These are phyloP conservation scores for Ginglymostoma cirratum DNA, from an alignment of 2,113 vertebrate genomes.

Conservation along the genomic window DNA sequence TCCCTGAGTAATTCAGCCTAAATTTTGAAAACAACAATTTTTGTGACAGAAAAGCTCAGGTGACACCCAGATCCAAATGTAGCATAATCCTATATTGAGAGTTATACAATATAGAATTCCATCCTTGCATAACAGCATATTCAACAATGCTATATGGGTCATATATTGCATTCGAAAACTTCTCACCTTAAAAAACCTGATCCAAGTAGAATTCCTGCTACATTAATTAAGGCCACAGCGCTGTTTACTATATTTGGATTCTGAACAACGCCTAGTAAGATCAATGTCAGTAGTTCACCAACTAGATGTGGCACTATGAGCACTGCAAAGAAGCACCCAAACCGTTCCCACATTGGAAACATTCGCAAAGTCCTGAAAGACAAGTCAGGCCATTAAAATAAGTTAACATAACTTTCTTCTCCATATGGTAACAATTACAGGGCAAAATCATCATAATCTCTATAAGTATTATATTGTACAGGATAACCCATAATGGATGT, in stretches of 20 bases:
- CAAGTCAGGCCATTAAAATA: slow-evolving; percentile 35
- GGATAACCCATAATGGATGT: neutral
- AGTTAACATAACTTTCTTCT: neutral
- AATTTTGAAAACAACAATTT: neutral
- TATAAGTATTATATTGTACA: neutral
- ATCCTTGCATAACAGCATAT: slow-evolving; percentile 2
- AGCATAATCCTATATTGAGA: neutral
- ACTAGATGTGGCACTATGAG: slow-evolving; percentile 71
- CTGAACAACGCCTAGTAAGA: slow-evolving; percentile 79
- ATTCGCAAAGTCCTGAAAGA: slow-evolving; percentile 71
- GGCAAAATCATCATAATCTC: neutral
- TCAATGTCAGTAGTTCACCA: slow-evolving; percentile 81
- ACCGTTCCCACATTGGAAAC: slow-evolving; percentile 70
- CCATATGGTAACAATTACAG: neutral
- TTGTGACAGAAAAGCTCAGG: neutral
- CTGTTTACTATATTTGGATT: slow-evolving; percentile 82
- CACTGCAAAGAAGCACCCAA: slow-evolving; percentile 76
- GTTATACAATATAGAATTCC: neutral
- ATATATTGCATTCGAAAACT: neutral
- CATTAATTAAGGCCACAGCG: slow-evolving; percentile 72
- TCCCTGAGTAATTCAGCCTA: neutral
- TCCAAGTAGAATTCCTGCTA: slow-evolving; percentile 76
- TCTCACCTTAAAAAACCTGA: slow-evolving; percentile 81
- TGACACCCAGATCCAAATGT: neutral
- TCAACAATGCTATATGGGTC: neutral